Base-by-base conservation (phyloP, 2,888 invertebrate genomes). In the Melanophora roralis region DNA sequence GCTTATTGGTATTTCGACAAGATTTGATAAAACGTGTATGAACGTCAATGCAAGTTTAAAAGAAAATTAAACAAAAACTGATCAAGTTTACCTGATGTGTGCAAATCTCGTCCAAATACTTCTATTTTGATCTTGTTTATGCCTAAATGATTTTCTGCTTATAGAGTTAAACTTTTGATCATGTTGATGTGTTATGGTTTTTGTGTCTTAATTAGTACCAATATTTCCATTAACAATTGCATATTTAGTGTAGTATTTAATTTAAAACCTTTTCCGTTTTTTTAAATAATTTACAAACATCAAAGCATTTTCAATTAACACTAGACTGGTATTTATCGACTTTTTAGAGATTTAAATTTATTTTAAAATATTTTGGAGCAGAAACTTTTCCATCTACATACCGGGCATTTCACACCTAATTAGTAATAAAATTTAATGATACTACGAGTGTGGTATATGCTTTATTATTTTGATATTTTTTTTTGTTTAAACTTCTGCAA, bases 391-490 rank as follows among this genome's bases (percentile, higher is more conserved):
- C 45, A 40, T 40, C 47, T 69, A 49, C 16, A 74, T 81, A 65
- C 43, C 77, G 9, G 80, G 84, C 86, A 85, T 85, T 88, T 87
- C 88, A 87, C 87, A 87, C 87, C 88, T 85, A 85, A 87, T 87
- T 87, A 87, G 87, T 88, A 88, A 88, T 87, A 87, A 87, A 87
- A 88, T 88, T 87, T 83, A 86, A 88, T 87, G 88, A 57, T 72
- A 64, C 65, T 38, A 51, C 40, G 40, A 73, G 68, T 73, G 67
- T 78, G 73, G 78, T 62, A 74, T n/a, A n/a, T 68, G 57, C 64
- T 78, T 68, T 49, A 68, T 73, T 68, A 62, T 23, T 69, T 68
- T 53, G 23, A 49, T 57, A 27, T 27, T 27, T 27, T 27, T 7
- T 19, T 72, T 45, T 67, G 34, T 74, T 74, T 43, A 59, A 67